phyloP scores from a whole-genome alignment of 2,797 vertebrate genomes.

The Anas bahamensis region DNA sequence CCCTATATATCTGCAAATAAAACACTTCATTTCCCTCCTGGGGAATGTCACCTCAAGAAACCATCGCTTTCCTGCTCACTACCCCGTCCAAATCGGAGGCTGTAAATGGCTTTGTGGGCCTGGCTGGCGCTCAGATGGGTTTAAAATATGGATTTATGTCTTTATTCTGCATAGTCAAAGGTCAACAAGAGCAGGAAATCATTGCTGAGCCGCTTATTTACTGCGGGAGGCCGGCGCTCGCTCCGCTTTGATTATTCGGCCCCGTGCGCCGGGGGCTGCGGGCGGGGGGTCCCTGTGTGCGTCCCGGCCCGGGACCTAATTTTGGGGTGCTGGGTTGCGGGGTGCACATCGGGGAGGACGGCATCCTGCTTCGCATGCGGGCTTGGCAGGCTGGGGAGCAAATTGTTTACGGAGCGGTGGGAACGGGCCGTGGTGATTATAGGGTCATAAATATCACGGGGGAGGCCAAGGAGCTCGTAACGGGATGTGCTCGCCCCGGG shows the following conservation, averaged over 20 bases:
- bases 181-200: conserved; percentile 73
- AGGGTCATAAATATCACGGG: background rate
- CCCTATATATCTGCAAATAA: conserved; percentile 72
- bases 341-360: background rate
- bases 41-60: conserved; percentile 68
- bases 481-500: background rate
- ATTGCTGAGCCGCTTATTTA: conserved; percentile 61
- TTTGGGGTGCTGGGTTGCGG: background rate
- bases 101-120: conserved; percentile 61
- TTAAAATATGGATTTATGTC: conserved; percentile 73
- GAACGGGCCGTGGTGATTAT: background rate
- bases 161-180: conserved; percentile 74
- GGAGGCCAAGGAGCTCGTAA: background rate
- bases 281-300: background rate
- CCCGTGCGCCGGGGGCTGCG: too few relatives aligned
- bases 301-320: background rate
- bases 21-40: conserved; percentile 72
- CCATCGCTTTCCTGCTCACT: conserved; percentile 67
- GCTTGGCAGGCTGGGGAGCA: background rate
- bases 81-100: conserved; percentile 59
- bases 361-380: too few relatives aligned
- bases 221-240: background rate
- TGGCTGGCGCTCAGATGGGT: conserved; percentile 48
- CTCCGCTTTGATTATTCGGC: background rate
- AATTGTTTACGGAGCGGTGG: background rate